Percentiles rank a stretch among this genome's conserved stretches.
Evolutionary conservation across 30 jellyfish, hydroid and myxozoan genomes (phyloP).

Genomic region (Morbakka virulenta): DNA sequence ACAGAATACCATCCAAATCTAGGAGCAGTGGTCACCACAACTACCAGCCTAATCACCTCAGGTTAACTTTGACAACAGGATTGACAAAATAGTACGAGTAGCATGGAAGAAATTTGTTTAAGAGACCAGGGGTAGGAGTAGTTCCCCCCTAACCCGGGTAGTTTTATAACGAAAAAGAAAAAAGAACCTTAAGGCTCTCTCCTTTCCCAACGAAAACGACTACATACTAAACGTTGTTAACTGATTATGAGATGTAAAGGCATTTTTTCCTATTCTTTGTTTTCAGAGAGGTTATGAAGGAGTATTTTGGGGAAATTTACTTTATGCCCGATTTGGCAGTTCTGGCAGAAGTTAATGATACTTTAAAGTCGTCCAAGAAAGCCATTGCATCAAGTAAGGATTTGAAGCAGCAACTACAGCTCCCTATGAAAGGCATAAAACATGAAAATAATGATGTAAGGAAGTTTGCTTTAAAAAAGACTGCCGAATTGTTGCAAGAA

Average conservation of each 20-base stretch:
- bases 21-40: too few species aligned
- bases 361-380: conserved; percentile 36
- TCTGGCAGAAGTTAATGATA: conserved; percentile 40
- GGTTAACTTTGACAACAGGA: too few species aligned
- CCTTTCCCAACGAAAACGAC: too few species aligned
- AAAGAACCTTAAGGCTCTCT: too few species aligned
- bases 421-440: conserved; percentile 44
- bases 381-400: conserved; percentile 50
- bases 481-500: conserved; percentile 26
- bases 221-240: background rate
- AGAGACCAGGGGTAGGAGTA: too few species aligned
- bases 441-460: conserved; percentile 76
- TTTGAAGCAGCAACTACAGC: conserved; percentile 47
- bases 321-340: conserved; percentile 69
- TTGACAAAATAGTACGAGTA: too few species aligned
- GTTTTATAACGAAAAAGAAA: too few species aligned
- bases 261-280: background rate
- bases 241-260: background rate
- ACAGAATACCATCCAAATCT: too few species aligned
- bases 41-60: too few species aligned
- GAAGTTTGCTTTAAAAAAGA: conserved; percentile 57
- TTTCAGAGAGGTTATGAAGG: conserved; percentile 28
- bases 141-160: too few species aligned
- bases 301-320: conserved; percentile 66
- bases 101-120: too few species aligned